Evolutionary conservation across 2,797 vertebrate genomes (phyloP), one percentile per base, ranked within the genome.

Genomic region (Tympanoctomys barrerae): DNA sequence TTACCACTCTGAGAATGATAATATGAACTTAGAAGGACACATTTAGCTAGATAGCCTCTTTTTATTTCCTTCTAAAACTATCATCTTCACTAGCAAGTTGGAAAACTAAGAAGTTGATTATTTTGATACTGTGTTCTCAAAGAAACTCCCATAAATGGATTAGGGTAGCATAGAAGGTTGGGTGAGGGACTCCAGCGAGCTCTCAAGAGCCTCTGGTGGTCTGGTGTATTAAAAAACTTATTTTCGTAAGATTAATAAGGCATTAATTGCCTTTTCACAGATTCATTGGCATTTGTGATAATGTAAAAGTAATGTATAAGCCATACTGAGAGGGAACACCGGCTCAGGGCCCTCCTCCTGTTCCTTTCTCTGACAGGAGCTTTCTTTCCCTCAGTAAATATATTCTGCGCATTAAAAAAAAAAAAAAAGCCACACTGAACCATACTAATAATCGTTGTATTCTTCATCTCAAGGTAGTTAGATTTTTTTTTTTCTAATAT

Each of bases 31-130:
- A 12, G 22, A 28, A 36, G n/a, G 12, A 79, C 61, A 83, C 49
- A 8, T 31, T 87, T 8, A 59, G 36, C 36, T 46, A 80, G 28
- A 36, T 68, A 80, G n/a, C n/a, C 12, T 36, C 28, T n/a, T 75
- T 28, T 86, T 57, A 75, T 88, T 36, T 19, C 36, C 42, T 78
- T 78, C 21, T 71, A 79, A 90, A 94, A 94, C 90, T 64, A 89
- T 89, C 8, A 31, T 89, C 95, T 68, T 86, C 54, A 59, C 31
- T 78, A 73, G 33, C 68, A 68, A 33, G 49, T 86, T 66, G 4
- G 33, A 95, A 92, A 75, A 87, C 80, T 75, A 92, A 79, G 80
- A 71, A 81, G 28, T 90, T 92, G n/a, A n/a, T 94, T 89, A 49
- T 18, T 39, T 42, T 94, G 36, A 52, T 73, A 13, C 62, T 64